A percentile compares a stretch with the other conserved stretches of the same genome.
These are phyloP conservation scores for Crossaster papposus DNA, from an alignment of 53 echinoderm and acorn worm genomes.

Conservation along the genomic window DNA sequence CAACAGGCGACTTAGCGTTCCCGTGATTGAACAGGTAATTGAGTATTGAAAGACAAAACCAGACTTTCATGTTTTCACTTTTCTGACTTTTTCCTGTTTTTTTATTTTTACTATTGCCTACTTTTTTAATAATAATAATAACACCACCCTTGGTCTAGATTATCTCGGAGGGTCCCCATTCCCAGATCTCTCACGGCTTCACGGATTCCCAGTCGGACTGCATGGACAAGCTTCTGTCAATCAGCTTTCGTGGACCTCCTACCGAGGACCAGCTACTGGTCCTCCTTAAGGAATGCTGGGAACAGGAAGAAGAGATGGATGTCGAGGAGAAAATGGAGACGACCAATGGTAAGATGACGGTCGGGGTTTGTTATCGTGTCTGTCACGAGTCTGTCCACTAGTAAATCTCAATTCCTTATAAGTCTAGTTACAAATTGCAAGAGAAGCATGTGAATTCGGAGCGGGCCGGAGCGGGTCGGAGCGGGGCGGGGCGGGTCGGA, in stretches of 20 bases:
- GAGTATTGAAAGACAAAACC: background rate
- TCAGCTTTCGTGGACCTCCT: conserved; percentile 45
- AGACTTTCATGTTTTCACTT: background rate
- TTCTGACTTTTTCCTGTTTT: no score
- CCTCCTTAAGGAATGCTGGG: conserved; percentile 30
- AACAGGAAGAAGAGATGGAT: background rate
- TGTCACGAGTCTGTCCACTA: no score
- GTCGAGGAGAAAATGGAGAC: conserved; percentile 6
- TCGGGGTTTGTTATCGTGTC: no score
- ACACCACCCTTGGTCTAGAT: conserved; percentile 37
- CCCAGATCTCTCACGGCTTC: conserved; percentile 56
- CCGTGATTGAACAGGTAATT: conserved; percentile 62
- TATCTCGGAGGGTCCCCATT: conserved; percentile 47
- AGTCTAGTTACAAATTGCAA: no score
- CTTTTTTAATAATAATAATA: no score
- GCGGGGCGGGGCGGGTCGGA: no score
- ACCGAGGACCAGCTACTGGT: conserved; percentile 29
- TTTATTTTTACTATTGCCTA: no score
- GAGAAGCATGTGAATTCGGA: no score
- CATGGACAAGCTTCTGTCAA: conserved; percentile 52
- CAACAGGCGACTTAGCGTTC: conserved; percentile 22
- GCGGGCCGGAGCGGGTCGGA: no score
- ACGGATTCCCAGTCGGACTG: conserved; percentile 46
- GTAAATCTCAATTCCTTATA: no score
- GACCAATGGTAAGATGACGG: background rate